phyloP scores from a whole-genome alignment of 2,888 invertebrate genomes.

The Odontomyia ornata region DNA sequence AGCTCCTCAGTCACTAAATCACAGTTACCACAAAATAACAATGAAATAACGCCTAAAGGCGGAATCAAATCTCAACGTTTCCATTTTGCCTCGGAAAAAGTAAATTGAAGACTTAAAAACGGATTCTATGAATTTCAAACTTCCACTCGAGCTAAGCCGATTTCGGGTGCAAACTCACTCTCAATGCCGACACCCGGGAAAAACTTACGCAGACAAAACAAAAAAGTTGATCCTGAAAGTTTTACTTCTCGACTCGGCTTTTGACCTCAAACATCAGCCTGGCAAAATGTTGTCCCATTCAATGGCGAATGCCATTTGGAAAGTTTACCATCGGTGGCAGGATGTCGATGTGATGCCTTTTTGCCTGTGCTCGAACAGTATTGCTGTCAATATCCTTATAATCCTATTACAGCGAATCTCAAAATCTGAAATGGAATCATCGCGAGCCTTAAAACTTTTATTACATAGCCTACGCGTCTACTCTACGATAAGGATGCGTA shows the following conservation, averaged over 20 bases:
- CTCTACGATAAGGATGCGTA: neutral
- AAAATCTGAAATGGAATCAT: slow-evolving; percentile 26
- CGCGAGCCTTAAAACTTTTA: slow-evolving; percentile 3
- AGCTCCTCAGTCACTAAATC: neutral
- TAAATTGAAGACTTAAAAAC: slow-evolving; percentile 4
- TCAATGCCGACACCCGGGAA: neutral
- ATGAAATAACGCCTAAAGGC: neutral
- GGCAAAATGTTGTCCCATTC: neutral
- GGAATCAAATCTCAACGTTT: neutral
- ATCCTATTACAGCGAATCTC: slow-evolving; percentile 25
- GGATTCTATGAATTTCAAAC: neutral
- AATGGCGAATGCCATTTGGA: neutral
- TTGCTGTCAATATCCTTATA: slow-evolving; percentile 33
- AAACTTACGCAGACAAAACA: neutral
- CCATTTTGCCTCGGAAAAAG: neutral
- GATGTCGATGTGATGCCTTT: neutral
- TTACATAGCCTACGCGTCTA: neutral
- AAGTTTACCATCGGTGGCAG: neutral
- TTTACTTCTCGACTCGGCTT: neutral
- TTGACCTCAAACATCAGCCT: neutral
- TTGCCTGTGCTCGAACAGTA: neutral
- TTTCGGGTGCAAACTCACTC: neutral
- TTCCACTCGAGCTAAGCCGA: neutral
- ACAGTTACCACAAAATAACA: slow-evolving; percentile 3
- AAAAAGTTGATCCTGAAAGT: neutral